Conservation (phyloP, 2,888 invertebrate genomes). For the Amphipoea lucens region DNA sequence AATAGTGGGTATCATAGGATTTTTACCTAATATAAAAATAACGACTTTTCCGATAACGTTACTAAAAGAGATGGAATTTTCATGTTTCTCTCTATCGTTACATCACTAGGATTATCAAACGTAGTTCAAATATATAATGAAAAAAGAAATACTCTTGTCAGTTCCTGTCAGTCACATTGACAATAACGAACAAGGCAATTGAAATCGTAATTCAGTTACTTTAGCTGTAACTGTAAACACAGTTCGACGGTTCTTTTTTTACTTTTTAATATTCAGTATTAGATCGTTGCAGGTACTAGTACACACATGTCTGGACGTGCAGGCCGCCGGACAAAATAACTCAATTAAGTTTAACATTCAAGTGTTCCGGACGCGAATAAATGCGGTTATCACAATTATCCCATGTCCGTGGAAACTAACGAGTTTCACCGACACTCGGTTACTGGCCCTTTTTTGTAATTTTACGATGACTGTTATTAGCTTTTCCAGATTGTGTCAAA, state of each 20-base stretch:
- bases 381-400: constrained; percentile 88
- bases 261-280: constrained; percentile 52
- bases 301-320: constrained; percentile 57
- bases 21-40: constrained; percentile 26
- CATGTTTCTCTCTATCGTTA: not conserved
- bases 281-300: constrained; percentile 40
- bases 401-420: constrained; percentile 80
- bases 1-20: constrained; percentile 34
- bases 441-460: constrained; percentile 67
- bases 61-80: not conserved
- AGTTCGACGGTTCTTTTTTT: constrained; percentile 20
- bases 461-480: constrained; percentile 46
- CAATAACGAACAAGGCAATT: constrained; percentile 8
- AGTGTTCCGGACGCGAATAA: constrained; percentile 81
- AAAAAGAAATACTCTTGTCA: not conserved
- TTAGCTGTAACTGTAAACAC: constrained; percentile 25
- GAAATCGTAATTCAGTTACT: constrained; percentile 29
- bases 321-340: constrained; percentile 79
- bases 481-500: constrained; percentile 36
- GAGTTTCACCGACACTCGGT: constrained; percentile 69
- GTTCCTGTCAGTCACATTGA: not conserved
- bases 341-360: constrained; percentile 86
- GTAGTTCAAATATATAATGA: constrained; percentile 1
- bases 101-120: constrained; percentile 23
- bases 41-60: not conserved